Evolutionary conservation across 2,113 vertebrate genomes (phyloP), one percentile per base, ranked within the genome.

Genomic region (Seriola rivoliana): DNA sequence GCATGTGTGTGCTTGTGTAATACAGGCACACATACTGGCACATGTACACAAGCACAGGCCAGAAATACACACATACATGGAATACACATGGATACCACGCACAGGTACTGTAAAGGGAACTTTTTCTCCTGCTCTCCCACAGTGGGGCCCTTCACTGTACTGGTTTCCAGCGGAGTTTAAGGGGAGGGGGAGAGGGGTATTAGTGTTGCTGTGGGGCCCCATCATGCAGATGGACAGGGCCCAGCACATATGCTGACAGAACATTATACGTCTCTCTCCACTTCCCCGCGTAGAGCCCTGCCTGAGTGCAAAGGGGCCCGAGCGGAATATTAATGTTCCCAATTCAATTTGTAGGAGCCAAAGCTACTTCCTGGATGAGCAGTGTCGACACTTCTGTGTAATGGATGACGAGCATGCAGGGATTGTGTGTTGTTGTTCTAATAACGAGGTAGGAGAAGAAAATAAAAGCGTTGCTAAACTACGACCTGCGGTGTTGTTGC

Each of bases 271-370:
- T 86, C 79, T 81, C 86, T 84, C 84, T 90, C 70, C 84, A 80
- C 75, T 86, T 88, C 66, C 67, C 50, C 2, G 78, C 75, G 76
- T 66, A 73, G 82, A 88, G 85, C 83, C 81, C 78, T 46, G 72
- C 85, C 83, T 57, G 79, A 82, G 85, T 55, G 79, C 91, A 71
- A 75, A 71, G 57, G 85, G 77, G 82, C 82, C 89, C 77, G 67
- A 75, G 87, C 57, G 93, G 91, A 94, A 94, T 95, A 94, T 94
- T 89, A 93, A 94, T 89, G 90, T 88, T 92, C 91, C 92, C 90
- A 89, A 92, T 91, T 94, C 90, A 93, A 92, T 94, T 93, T 93
- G 84, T 9, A 44, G 73, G 77, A 89, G 90, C 88, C 79, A 77
- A 76, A 82, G 87, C 82, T 91, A 75, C 90, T 88, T 93, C 86